Evolutionary conservation across 1,140 invertebrate genomes (phyloP).

Genomic region (Leptinotarsa defecta): DNA sequence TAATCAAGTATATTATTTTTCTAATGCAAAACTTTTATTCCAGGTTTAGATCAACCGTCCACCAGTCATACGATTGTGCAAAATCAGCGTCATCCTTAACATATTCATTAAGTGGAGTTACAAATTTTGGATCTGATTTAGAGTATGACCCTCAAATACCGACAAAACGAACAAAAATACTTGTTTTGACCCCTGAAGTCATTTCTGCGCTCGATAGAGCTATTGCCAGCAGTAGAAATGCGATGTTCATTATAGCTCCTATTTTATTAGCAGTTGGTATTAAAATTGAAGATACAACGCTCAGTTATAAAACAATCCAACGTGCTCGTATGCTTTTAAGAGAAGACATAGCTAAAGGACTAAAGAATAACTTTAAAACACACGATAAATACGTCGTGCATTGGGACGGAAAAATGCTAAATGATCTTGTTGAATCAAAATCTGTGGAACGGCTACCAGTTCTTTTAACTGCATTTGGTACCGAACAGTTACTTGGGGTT

Average conservation of each 20-base stretch:
- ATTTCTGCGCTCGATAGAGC: slow-evolving; percentile 40
- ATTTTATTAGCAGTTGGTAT: not conserved
- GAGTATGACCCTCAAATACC: not conserved
- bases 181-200: slow-evolving; percentile 37
- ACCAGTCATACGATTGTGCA: not conserved
- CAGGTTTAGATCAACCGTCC: not conserved
- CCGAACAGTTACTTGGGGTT: slow-evolving; percentile 45
- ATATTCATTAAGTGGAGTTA: not conserved
- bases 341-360: slow-evolving; percentile 34
- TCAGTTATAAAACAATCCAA: slow-evolving; percentile 39
- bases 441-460: slow-evolving; percentile 49
- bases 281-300: slow-evolving; percentile 30
- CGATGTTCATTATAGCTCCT: slow-evolving; percentile 40
- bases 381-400: slow-evolving; percentile 22
- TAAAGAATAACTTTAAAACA: slow-evolving; percentile 40
- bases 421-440: slow-evolving; percentile 36
- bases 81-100: not conserved
- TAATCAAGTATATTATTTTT: not conserved
- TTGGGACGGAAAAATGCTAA: slow-evolving; percentile 40
- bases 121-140: slow-evolving; percentile 9
- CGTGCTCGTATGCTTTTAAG: slow-evolving; percentile 33
- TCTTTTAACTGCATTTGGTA: slow-evolving; percentile 45
- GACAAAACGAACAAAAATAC: slow-evolving; percentile 28
- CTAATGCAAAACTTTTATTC: not conserved
- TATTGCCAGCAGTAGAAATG: slow-evolving; percentile 44